phyloP scores from a whole-genome alignment of 2,113 vertebrate genomes.

The Chaenogobius annularis region DNA sequence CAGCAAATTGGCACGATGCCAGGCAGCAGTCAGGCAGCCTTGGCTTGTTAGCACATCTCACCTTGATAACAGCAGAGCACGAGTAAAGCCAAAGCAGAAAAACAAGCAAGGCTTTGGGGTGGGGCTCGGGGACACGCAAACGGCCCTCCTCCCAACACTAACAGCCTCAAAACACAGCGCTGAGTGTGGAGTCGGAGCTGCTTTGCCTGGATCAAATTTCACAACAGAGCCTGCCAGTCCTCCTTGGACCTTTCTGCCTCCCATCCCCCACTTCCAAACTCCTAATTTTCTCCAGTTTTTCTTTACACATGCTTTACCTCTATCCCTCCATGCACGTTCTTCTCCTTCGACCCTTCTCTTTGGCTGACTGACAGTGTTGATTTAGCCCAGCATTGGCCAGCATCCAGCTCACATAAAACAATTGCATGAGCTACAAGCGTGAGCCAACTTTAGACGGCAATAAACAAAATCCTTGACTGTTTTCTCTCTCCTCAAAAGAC shows the following conservation, averaged over 20 bases:
- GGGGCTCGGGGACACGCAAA: constrained; percentile 64
- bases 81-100: constrained; percentile 60
- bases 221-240: constrained; percentile 68
- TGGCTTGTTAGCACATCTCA: constrained; percentile 71
- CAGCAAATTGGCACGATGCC: constrained; percentile 57
- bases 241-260: constrained; percentile 11
- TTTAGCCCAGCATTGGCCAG: constrained; percentile 74
- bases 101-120: constrained; percentile 64
- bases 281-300: constrained; percentile 42
- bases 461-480: constrained; percentile 75
- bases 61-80: constrained; percentile 69
- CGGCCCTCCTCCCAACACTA: constrained; percentile 67
- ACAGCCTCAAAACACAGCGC: constrained; percentile 74
- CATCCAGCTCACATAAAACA: constrained; percentile 77
- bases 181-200: constrained; percentile 68
- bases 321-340: constrained; percentile 11
- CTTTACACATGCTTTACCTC: constrained; percentile 34
- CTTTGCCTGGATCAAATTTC: constrained; percentile 75
- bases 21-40: constrained; percentile 55
- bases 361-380: constrained; percentile 75
- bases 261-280: constrained; percentile 44
- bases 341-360: constrained; percentile 29
- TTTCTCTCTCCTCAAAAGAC: constrained; percentile 48
- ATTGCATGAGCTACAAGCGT: constrained; percentile 67
- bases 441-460: constrained; percentile 75